Conservation (phyloP, 2,797 vertebrate genomes). For the Sebastes itinus region DNA sequence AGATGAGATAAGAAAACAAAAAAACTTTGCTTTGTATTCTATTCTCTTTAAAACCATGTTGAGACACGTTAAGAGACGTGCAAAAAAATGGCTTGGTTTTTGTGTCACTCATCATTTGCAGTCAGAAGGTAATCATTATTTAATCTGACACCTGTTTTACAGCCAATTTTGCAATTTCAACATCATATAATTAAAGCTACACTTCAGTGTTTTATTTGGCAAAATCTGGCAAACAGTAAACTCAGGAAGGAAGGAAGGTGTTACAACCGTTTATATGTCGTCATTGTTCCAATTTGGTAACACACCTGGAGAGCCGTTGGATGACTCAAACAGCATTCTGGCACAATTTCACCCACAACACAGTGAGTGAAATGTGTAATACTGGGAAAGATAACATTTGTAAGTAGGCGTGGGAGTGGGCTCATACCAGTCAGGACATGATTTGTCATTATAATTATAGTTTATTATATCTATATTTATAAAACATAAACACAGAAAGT, state of each 20-base stretch:
- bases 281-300: conserved; percentile 17
- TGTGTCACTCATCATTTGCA: neutral
- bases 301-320: neutral
- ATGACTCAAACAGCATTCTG: conserved; percentile 26
- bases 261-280: conserved; percentile 10
- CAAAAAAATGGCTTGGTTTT: neutral
- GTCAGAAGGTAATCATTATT: neutral
- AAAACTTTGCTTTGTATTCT: too few relatives aligned
- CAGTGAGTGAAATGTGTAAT: neutral
- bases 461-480: neutral
- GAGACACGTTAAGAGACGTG: neutral
- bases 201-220: neutral
- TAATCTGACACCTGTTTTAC: neutral
- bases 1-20: neutral
- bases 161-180: neutral
- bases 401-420: neutral
- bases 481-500: neutral
- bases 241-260: neutral
- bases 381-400: neutral
- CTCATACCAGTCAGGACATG: neutral
- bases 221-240: neutral
- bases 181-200: neutral
- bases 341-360: conserved; percentile 37
- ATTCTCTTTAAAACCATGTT: neutral
- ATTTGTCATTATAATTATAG: neutral